These are phyloP conservation scores for Ochotona princeps DNA, from an alignment of 2,113 vertebrate species.

Conservation along the genomic window DNA sequence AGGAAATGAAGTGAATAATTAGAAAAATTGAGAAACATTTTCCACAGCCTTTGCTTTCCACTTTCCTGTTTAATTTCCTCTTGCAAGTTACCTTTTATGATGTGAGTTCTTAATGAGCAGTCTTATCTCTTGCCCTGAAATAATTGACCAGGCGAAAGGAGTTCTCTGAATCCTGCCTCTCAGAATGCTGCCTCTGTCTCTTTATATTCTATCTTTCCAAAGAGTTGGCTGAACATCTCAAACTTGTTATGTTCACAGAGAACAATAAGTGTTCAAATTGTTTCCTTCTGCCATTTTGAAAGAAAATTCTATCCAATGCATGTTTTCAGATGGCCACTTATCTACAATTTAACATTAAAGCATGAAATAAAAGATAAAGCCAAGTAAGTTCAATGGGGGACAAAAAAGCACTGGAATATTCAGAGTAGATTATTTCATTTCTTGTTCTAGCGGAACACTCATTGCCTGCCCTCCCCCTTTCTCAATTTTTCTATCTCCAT, in stretches of 20 bases:
- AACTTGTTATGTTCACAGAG: background rate
- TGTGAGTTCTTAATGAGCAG: conserved; percentile 21
- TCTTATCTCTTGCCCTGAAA: conserved; percentile 50
- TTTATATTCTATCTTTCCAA: conserved; percentile 45
- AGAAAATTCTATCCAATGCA: conserved; percentile 7
- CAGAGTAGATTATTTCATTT: background rate
- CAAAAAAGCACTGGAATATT: background rate
- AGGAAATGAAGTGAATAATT: conserved; percentile 86
- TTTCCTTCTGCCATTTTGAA: conserved; percentile 53
- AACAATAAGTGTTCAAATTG: conserved; percentile 29
- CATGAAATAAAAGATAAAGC: conserved; percentile 23
- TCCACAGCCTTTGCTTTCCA: background rate
- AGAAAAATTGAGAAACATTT: conserved; percentile 55
- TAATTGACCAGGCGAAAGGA: conserved; percentile 35
- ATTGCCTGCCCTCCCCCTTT: background rate
- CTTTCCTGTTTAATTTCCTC: conserved; percentile 64
- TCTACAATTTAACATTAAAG: conserved; percentile 34
- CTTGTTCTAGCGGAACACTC: background rate
- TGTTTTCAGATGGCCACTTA: conserved; percentile 27
- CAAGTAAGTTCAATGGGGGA: background rate
- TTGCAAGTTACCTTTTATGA: conserved; percentile 45
- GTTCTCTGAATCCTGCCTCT: conserved; percentile 32
- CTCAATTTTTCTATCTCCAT: conserved; percentile 7
- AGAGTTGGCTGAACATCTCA: conserved; percentile 23
- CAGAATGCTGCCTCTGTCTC: background rate